Evolutionary conservation across 2,113 vertebrate species (phyloP).

Genomic region (Microtus oregoni): DNA sequence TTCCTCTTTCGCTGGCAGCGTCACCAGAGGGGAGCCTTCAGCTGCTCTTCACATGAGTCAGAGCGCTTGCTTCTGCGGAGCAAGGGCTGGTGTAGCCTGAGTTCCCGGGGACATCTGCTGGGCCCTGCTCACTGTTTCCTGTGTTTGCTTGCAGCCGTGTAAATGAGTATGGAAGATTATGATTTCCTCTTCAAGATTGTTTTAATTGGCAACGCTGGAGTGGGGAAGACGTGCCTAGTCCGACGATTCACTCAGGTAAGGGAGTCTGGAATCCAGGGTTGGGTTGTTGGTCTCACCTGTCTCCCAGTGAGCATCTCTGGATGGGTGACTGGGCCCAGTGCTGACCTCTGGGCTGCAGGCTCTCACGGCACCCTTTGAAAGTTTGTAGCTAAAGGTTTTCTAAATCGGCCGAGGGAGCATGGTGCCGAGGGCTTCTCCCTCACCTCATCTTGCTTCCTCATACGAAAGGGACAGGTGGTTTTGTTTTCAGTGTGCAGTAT

Average conservation of each 20-base stretch:
- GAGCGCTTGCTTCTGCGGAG: conserved; percentile 23
- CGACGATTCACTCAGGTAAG: conserved; percentile 99
- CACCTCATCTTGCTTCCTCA: background rate
- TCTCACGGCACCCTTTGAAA: background rate
- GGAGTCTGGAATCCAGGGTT: background rate
- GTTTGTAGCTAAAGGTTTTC: background rate
- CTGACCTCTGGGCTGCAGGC: background rate
- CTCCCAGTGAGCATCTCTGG: background rate
- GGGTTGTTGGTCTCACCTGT: background rate
- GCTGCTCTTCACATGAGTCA: conserved; percentile 31
- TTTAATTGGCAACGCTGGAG: conserved; percentile 99
- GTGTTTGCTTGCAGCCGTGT: conserved; percentile 88
- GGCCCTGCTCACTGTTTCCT: conserved; percentile 43
- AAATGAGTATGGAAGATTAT: conserved; percentile 99
- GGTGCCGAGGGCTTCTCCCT: background rate
- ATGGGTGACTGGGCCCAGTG: fast-evolving
- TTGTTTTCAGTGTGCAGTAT: conserved; percentile 39
- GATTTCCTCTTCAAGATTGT: conserved; percentile 99
- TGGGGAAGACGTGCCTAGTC: conserved; percentile 99
- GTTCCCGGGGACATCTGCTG: background rate
- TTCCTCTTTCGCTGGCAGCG: background rate
- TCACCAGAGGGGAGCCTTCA: conserved; percentile 1
- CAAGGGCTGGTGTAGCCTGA: background rate
- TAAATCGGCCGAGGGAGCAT: background rate
- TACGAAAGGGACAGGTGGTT: conserved; percentile 36